phyloP scores from a whole-genome alignment of 2,113 vertebrate genomes.

The Phaethon lepturus region DNA sequence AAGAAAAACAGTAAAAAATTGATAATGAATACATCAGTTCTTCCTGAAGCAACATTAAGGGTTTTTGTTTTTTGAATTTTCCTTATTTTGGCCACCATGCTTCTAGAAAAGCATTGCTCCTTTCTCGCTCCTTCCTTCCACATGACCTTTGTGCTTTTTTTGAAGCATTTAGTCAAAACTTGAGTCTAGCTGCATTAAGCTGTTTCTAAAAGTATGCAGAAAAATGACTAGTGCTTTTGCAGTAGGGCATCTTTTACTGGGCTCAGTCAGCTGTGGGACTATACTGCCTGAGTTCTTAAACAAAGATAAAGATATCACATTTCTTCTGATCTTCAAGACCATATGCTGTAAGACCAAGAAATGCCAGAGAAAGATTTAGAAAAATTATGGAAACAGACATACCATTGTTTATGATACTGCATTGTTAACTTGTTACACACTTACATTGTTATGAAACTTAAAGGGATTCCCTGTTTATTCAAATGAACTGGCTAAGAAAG shows the following conservation, averaged over 20 bases:
- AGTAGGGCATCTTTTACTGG: neutral
- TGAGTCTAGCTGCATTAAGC: neutral
- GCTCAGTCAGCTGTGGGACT: neutral
- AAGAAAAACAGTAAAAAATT: neutral
- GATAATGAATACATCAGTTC: neutral
- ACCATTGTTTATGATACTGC: neutral
- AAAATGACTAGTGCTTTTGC: neutral
- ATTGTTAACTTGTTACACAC: neutral
- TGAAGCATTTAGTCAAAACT: neutral
- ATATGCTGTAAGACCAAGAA: rapidly evolving
- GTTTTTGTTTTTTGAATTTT: neutral
- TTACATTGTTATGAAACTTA: neutral
- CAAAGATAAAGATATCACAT: neutral
- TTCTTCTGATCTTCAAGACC: neutral
- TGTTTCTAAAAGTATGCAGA: neutral
- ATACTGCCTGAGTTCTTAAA: neutral
- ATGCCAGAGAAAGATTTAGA: neutral
- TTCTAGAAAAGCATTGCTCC: neutral
- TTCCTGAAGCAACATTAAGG: neutral
- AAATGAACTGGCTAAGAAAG: neutral
- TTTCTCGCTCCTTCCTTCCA: neutral
- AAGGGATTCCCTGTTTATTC: neutral
- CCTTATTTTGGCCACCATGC: neutral
- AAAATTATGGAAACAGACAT: neutral
- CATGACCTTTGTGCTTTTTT: neutral